Percentiles rank a stretch among this genome's conserved stretches.
Evolutionary conservation across 2,797 vertebrate species (phyloP).

Genomic region (Melanogrammus aeglefinus): DNA sequence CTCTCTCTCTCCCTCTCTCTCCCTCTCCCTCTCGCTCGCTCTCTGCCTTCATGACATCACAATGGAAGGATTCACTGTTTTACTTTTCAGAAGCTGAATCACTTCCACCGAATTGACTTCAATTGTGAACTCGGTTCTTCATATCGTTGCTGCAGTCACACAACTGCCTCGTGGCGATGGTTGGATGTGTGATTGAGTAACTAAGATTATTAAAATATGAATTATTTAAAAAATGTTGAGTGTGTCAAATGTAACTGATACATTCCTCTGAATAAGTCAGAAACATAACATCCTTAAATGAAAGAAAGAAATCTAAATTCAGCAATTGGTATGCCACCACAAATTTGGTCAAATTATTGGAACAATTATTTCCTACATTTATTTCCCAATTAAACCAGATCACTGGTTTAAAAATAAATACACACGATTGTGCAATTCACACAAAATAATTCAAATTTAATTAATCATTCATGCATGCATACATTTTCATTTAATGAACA

Average conservation of each 20-base stretch:
- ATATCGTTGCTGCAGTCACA: slow-evolving; percentile 25
- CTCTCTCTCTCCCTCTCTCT: background rate
- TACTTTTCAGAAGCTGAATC: slow-evolving; percentile 38
- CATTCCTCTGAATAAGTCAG: background rate
- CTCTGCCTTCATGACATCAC: slow-evolving; percentile 10
- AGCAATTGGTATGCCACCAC: background rate
- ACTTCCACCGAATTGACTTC: slow-evolving; percentile 44
- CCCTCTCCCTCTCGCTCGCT: slow-evolving; percentile 6
- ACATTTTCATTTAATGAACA: background rate
- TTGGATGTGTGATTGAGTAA: slow-evolving; percentile 39
- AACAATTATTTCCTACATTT: background rate
- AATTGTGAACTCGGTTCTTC: slow-evolving; percentile 31
- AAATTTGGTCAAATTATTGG: background rate
- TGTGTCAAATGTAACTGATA: background rate
- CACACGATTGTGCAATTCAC: background rate
- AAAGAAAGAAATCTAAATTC: background rate
- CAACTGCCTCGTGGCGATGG: slow-evolving; percentile 35
- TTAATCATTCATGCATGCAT: no score
- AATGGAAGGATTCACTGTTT: slow-evolving; percentile 40
- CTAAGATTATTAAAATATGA: slow-evolving; percentile 51
- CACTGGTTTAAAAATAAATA: background rate
- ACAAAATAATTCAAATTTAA: no score
- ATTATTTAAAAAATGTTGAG: slow-evolving; percentile 50
- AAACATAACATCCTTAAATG: background rate
- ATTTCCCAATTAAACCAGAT: background rate